Percentiles rank a stretch among this genome's conserved stretches.
These are phyloP conservation scores for Onychostoma macrolepis DNA, from an alignment of 2,113 vertebrate genomes.

Conservation along the genomic window DNA sequence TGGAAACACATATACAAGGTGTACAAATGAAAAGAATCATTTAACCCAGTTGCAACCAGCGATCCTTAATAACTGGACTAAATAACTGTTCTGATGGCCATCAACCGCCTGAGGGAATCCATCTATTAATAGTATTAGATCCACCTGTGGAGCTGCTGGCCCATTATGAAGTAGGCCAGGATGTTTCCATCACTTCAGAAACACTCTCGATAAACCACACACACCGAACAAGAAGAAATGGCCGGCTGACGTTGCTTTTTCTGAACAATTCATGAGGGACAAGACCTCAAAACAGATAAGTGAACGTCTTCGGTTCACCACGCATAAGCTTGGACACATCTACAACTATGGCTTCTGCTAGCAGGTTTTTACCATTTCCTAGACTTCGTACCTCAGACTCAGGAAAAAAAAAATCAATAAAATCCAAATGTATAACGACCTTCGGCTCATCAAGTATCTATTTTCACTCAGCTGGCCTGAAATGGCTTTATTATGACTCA, in stretches of 20 bases:
- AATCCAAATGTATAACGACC: slow-evolving; percentile 96
- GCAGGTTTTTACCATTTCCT: not conserved
- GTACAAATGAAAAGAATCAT: slow-evolving; percentile 1
- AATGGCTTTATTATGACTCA: slow-evolving; percentile 99
- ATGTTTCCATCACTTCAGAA: slow-evolving; percentile 33
- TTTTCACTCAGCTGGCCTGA: slow-evolving; percentile 99
- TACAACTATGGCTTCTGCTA: not conserved
- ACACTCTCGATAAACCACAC: slow-evolving; percentile 16
- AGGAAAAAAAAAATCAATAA: slow-evolving; percentile 67
- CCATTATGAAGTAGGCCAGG: slow-evolving; percentile 42
- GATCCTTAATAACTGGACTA: slow-evolving; percentile 43
- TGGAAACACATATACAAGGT: not conserved
- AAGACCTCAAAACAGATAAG: slow-evolving; percentile 20
- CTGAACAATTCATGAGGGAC: slow-evolving; percentile 22
- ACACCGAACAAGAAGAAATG: not conserved
- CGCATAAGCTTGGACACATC: not conserved
- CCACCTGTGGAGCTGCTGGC: slow-evolving; percentile 42
- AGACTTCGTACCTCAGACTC: not conserved
- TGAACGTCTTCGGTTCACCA: not conserved
- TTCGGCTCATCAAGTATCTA: slow-evolving; percentile 98
- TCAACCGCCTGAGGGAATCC: slow-evolving; percentile 27
- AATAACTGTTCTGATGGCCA: slow-evolving; percentile 40
- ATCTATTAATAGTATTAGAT: slow-evolving; percentile 37
- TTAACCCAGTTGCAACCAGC: slow-evolving; percentile 34
- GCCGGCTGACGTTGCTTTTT: slow-evolving; percentile 2